Base-by-base conservation (phyloP, 92 coral and sea anemone genomes). In the Palythoa caribaeorum region DNA sequence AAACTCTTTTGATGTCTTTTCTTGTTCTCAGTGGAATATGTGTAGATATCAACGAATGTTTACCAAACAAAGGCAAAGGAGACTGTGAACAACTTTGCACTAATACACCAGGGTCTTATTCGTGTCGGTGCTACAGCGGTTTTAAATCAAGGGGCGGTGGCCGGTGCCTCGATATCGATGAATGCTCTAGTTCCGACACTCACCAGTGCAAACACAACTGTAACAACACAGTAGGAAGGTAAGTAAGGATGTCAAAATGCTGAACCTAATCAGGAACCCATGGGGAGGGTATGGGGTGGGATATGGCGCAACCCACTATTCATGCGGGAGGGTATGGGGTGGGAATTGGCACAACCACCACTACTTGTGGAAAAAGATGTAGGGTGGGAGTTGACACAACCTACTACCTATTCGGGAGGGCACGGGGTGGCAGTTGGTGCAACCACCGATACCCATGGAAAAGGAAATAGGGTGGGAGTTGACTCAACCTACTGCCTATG, bases 31-130 rank as follows among this genome's bases (percentile, higher is more conserved):
- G 95, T 68, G 91, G 92, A 16, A 55, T 51, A 21, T 97, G 99
- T 79, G 71, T 57, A 15, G 98, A 97, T 84, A 90, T 92, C 15
- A 84, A 97, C 57, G 99, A 97, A 88, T 97, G 99, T 53, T 84
- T 92, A 12, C 62, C 71, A 37, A 95, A 94, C 71, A 87, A 91
- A 36, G 93, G 94, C 55, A 95, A 76, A 48, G 99, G 98, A 20
- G 91, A 89, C 87, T 97, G 99, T 52, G 94, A 92, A 73, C 94
- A 95, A 19, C 87, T 88, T 57, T 97, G 99, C 80, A 92, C 85
- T 12, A 95, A 97, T 87, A 93, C 92, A 51, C 87, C 66, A 12
- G 99, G 98, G 37, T 92, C 96, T 13, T 95, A 90, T 91, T 73
- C 69, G 68, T 95, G 98, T 38, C 57, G 92, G 73, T 95, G 98